Conservation (phyloP, 2,797 vertebrate genomes). For the Micromesistius poutassou region DNA sequence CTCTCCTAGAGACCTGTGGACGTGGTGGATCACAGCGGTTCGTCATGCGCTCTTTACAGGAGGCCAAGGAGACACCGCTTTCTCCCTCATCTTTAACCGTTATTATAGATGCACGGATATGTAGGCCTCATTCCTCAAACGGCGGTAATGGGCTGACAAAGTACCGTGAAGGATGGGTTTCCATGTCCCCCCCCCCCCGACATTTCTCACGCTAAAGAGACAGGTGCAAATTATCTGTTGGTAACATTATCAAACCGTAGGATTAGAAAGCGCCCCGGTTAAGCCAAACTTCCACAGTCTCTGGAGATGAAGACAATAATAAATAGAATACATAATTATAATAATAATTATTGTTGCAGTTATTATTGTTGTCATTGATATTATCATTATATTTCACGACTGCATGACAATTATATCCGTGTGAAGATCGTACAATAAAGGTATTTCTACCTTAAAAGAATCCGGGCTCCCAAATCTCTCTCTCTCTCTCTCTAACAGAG, state of each 20-base stretch:
- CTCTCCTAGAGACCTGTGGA: too few species aligned
- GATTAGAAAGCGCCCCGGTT: not conserved
- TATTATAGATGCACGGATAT: conserved; percentile 27
- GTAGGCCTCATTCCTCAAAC: conserved; percentile 29
- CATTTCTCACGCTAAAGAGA: too few species aligned
- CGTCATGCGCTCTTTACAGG: too few species aligned
- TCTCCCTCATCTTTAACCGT: conserved; percentile 2
- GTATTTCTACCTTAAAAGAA: not conserved
- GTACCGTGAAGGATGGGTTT: conserved; percentile 31
- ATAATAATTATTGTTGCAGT: not conserved
- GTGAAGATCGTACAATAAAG: not conserved
- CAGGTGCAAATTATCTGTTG: conserved; percentile 13
- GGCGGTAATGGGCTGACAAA: conserved; percentile 35
- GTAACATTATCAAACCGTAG: too few species aligned
- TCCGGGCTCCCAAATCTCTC: not conserved
- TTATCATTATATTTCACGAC: not conserved
- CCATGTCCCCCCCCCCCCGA: too few species aligned
- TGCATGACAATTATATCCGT: not conserved
- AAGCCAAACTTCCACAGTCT: not conserved
- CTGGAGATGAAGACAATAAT: not conserved
- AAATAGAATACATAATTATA: not conserved
- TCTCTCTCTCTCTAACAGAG: too few species aligned
- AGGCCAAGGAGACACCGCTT: not conserved
- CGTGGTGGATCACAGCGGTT: too few species aligned
- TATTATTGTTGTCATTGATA: too few species aligned